Evolutionary conservation across 2,888 invertebrate species (phyloP).

Genomic region (Drosophila sordidula): DNA sequence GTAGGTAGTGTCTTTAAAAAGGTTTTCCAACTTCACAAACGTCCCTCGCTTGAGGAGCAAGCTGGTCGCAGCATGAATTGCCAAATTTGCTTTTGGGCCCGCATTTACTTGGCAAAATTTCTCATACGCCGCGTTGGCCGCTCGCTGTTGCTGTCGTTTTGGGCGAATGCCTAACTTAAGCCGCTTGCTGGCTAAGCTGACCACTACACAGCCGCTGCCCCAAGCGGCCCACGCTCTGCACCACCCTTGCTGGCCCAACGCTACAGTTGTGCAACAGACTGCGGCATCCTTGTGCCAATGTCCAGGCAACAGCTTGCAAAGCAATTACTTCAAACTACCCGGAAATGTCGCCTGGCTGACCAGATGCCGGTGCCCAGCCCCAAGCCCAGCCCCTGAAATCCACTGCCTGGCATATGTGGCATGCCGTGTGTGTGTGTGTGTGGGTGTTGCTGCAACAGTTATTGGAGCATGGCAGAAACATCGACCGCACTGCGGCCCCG

Average conservation of each 20-base stretch:
- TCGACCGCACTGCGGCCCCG: slow-evolving; percentile 52
- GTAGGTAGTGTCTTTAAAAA: too few species aligned
- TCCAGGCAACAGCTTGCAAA: slow-evolving; percentile 77
- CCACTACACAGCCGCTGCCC: slow-evolving; percentile 47
- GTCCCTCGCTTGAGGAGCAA: slow-evolving; percentile 22
- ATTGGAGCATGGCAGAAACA: slow-evolving; percentile 60
- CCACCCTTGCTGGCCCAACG: slow-evolving; percentile 1
- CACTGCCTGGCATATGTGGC: slow-evolving; percentile 35
- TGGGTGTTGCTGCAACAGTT: slow-evolving; percentile 63
- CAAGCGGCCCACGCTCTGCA: not conserved
- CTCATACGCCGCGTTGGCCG: slow-evolving; percentile 71
- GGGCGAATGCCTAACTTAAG: slow-evolving; percentile 69
- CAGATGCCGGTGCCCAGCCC: slow-evolving; percentile 54
- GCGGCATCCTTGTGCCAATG: slow-evolving; percentile 51
- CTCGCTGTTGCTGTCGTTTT: slow-evolving; percentile 14
- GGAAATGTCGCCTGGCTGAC: slow-evolving; percentile 78
- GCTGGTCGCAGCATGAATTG: slow-evolving; percentile 2
- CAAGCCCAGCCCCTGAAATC: not conserved
- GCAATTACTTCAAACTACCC: slow-evolving; percentile 80
- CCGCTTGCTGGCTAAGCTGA: slow-evolving; percentile 77
- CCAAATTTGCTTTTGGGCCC: slow-evolving; percentile 59
- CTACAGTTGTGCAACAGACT: slow-evolving; percentile 51
- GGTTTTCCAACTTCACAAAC: not conserved
- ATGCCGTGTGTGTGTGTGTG: slow-evolving; percentile 13
- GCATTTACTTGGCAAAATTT: slow-evolving; percentile 69